Base-by-base conservation (phyloP, 2,888 invertebrate genomes). In the Neria commutata region DNA sequence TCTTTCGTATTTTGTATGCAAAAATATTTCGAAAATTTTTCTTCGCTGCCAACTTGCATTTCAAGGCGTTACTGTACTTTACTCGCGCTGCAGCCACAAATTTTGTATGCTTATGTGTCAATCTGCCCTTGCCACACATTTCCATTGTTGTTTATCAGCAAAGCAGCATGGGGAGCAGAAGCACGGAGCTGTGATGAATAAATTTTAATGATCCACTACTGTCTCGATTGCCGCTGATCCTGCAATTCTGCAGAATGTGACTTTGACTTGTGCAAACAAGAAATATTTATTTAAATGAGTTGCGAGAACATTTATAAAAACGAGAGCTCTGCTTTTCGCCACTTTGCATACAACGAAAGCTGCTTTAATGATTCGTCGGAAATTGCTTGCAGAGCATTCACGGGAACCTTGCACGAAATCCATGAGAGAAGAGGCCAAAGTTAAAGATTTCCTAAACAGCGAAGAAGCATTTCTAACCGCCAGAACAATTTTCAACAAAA, bases 181-280 rank as follows among this genome's bases (percentile, higher is more conserved):
- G 23, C 24, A 33, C 21, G 17, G 33, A 19, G 11, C n/a, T 46
- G 11, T 5, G 21, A 11, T 65, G 65, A 67, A 69, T 67, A 65
- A 67, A 65, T 68, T 70, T 71, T 71, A 71, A 69, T 71, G 71
- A 70, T 69, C 65, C 62, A 62, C 65, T 64, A 65, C 64, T 63
- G 57, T 45, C 21, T 33, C 6, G 19, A 21, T 49, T 48, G 23
- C 50, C 16, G 29, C 6, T n/a, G 37, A 21, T 23, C 14, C 11
- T 52, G n/a, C 11, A 29, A 34, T 33, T 11, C 6, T 40, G 47
- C 34, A 16, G 10, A 14, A 21, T 24, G 26, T 26, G n/a, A n/a
- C 19, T 45, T 45, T 6, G 4, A 23, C 34, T 47, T 19, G 25
- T 25, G 17, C 47, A 34, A n/a, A 21, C 14, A 25, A 45, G 17